phyloP scores from a whole-genome alignment of 2,888 invertebrate genomes.

The Pammene aurita region DNA sequence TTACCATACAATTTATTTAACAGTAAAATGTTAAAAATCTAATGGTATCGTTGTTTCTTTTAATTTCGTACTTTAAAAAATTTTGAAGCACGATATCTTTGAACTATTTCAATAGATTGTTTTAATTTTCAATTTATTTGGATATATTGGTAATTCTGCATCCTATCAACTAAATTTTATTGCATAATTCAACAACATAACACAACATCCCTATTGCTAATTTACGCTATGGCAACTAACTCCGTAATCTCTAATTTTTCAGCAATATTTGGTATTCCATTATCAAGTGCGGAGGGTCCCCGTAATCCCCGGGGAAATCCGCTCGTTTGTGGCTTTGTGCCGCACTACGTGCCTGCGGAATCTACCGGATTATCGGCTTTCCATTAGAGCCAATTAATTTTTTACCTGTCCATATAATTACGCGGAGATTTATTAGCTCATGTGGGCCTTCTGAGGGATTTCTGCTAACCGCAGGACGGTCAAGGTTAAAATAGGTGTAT shows the following conservation, averaged over 20 bases:
- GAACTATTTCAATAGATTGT: too few species aligned
- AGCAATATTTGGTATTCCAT: constrained; percentile 13
- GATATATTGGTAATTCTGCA: too few species aligned
- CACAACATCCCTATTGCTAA: too few species aligned
- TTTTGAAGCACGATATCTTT: too few species aligned
- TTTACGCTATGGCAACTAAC: background rate
- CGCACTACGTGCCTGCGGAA: constrained; percentile 19
- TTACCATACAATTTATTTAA: too few species aligned
- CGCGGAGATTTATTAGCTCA: constrained; percentile 11
- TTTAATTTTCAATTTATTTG: too few species aligned
- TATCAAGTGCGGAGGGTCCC: constrained; percentile 6
- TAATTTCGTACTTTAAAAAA: too few species aligned
- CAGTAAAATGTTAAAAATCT: too few species aligned
- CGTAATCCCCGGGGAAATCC: constrained; percentile 20
- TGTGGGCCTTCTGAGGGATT: background rate
- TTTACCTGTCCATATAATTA: constrained; percentile 24
- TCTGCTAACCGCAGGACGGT: background rate
- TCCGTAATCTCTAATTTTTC: constrained; percentile 3
- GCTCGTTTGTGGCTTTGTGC: constrained; percentile 27
- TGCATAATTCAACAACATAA: too few species aligned
- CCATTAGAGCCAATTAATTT: constrained; percentile 27
- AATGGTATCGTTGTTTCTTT: too few species aligned
- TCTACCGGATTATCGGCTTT: constrained; percentile 27
- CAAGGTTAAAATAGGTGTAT: background rate
- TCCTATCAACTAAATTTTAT: too few species aligned